phyloP scores from a whole-genome alignment of 2,888 invertebrate genomes.

The Drosophila affinis region DNA sequence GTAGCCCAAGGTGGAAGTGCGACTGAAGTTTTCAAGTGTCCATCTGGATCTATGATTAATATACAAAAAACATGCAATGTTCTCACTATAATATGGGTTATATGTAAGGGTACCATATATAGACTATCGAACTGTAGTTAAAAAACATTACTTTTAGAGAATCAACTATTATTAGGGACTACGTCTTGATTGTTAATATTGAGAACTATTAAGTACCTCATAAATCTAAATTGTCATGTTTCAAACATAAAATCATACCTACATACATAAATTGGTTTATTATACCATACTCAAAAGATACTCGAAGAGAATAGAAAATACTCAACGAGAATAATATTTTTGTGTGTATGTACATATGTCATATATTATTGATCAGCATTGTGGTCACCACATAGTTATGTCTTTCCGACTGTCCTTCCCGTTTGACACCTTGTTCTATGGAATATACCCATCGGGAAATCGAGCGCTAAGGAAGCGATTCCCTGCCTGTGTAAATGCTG shows the following conservation, averaged over 20 bases:
- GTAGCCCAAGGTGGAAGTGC: constrained; percentile 84
- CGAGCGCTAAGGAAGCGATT: no score
- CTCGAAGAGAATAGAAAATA: not conserved
- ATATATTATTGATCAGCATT: no score
- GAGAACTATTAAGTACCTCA: not conserved
- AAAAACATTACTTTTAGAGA: constrained; percentile 31
- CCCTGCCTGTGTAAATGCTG: no score
- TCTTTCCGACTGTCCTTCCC: no score
- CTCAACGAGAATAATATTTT: no score
- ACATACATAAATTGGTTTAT: no score
- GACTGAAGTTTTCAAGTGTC: constrained; percentile 84
- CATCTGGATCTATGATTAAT: constrained; percentile 83
- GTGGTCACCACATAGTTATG: no score
- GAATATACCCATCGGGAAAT: no score
- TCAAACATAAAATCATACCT: not conserved
- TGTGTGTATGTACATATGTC: no score
- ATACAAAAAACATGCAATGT: constrained; percentile 84
- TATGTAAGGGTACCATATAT: constrained; percentile 29
- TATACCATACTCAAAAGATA: not conserved
- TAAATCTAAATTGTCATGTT: not conserved
- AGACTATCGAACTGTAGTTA: constrained; percentile 14
- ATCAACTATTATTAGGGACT: constrained; percentile 26
- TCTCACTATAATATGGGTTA: constrained; percentile 60
- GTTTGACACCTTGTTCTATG: no score
- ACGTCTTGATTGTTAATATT: constrained; percentile 23